Percentiles rank a stretch among this genome's conserved stretches.
Evolutionary conservation across 2,888 invertebrate species (phyloP).

Genomic region (Caenorhabditis angaria): DNA sequence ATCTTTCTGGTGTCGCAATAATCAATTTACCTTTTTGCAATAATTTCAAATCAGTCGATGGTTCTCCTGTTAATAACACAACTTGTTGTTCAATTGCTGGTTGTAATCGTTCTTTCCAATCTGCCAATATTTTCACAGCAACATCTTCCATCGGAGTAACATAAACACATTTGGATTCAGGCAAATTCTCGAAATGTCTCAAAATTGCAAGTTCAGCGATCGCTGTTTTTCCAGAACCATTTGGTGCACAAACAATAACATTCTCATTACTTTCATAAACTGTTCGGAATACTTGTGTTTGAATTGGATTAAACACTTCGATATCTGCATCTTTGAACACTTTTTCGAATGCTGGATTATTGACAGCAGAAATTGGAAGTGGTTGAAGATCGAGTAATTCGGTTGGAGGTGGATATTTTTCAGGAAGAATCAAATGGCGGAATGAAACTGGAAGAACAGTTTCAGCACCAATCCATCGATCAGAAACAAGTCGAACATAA

Average conservation of each 20-base stretch:
- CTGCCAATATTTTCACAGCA: conserved; percentile 83
- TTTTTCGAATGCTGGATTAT: conserved; percentile 86
- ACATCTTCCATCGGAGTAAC: conserved; percentile 89
- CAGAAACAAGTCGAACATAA: conserved; percentile 80
- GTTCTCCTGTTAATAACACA: conserved; percentile 93
- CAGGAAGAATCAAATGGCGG: conserved; percentile 93
- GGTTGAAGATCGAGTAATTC: conserved; percentile 96
- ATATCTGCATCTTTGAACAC: conserved; percentile 84
- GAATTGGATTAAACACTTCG: conserved; percentile 96
- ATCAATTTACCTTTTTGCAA: conserved; percentile 84
- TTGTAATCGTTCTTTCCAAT: conserved; percentile 86
- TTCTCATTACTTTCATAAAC: conserved; percentile 94
- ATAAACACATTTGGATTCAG: conserved; percentile 85
- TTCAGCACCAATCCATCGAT: conserved; percentile 75
- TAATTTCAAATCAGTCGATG: conserved; percentile 92
- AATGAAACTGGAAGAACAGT: conserved; percentile 88
- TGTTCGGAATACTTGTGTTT: conserved; percentile 98
- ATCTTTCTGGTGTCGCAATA: conserved; percentile 82
- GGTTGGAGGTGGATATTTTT: conserved; percentile 97
- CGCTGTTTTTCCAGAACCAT: conserved; percentile 78
- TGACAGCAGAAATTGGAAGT: conserved; percentile 86
- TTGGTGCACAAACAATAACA: conserved; percentile 82
- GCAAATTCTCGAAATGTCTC: conserved; percentile 80
- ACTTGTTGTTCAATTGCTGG: conserved; percentile 80
- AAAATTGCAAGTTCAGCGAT: conserved; percentile 95